Base-by-base conservation (phyloP, 2,888 invertebrate species). In the Terebella lapidaria region DNA sequence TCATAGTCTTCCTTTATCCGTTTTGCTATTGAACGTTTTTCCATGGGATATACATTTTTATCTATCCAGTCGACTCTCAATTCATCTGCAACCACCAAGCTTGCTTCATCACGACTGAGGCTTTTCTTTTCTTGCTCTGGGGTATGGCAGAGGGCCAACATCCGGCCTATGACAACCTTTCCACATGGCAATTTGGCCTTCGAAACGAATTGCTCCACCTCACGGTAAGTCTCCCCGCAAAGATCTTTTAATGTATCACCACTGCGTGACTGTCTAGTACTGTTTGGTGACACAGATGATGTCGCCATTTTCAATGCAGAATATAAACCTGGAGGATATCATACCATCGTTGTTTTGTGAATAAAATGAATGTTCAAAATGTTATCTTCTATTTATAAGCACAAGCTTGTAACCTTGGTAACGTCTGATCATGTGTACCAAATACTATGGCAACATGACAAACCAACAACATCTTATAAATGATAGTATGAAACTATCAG, bases 21-120 rank as follows among this genome's bases (percentile, higher is more conserved):
- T 27, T 26, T 53, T 20, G 54, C 54, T 27, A 53, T 27, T 10
- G 25, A 26, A 15, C 20, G 20, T 27, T 53, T 27, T 25, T 22
- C 15, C 25, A 53, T 22, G 10, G 54, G 54, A 53, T 53, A 53
- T 27, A 53, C 54, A 26, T 53, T 53, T 26, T 53, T 53, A 20
- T 15, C 10, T 15, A 53, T 53, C 54, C 54, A 20, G 24, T 53
- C 54, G 10, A 35, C 18, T 35, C 35, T 35, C 18, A 35, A 18
- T 18, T 35, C 35, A 35, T 35, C 18, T 15, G 35, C 35, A 10
- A 35, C 35, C 18, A 35, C 18, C 35, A 15, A 15, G 35, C 35
- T 15, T 18, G 35, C 35, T 35, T 35, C 35, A 35, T 35, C 35
- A 15, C 35, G 35, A 35, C 10, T 35, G 10, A 35, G 18, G 10